Conservation (phyloP, 2,797 vertebrate species). For the Enteromius treurensis region DNA sequence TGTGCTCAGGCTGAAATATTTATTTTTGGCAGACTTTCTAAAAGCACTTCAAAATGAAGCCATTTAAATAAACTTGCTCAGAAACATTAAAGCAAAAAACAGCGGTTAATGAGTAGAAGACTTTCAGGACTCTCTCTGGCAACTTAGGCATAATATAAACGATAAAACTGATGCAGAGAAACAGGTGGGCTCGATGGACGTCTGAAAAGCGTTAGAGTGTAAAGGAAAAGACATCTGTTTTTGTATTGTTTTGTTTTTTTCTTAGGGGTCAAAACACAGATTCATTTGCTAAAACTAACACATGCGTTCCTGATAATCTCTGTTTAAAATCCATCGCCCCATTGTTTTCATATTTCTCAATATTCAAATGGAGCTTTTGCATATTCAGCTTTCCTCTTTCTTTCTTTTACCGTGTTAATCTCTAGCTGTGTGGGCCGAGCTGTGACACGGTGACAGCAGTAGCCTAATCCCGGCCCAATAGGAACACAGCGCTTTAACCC, state of each 20-base stretch:
- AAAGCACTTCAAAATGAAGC: slow-evolving; percentile 29
- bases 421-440: slow-evolving; percentile 56
- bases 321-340: background rate
- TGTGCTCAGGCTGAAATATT: slow-evolving; percentile 40
- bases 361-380: background rate
- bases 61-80: slow-evolving; percentile 20
- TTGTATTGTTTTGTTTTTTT: background rate
- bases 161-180: slow-evolving; percentile 11
- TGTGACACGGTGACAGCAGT: slow-evolving; percentile 41
- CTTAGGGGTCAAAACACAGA: slow-evolving; percentile 1
- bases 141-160: slow-evolving; percentile 2
- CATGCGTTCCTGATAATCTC: slow-evolving; percentile 37
- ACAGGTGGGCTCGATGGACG: slow-evolving; percentile 37
- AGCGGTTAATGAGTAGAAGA: slow-evolving; percentile 9
- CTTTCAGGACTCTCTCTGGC: slow-evolving; percentile 22
- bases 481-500: slow-evolving; percentile 48
- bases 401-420: slow-evolving; percentile 45
- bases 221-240: slow-evolving; percentile 36
- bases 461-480: slow-evolving; percentile 55
- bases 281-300: background rate
- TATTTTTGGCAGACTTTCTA: slow-evolving; percentile 32
- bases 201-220: background rate
- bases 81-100: slow-evolving; percentile 17
- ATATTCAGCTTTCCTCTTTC: slow-evolving; percentile 20
- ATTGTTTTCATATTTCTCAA: background rate